Conservation (phyloP, 2,113 vertebrate genomes). For the Leucopsar rothschildi region DNA sequence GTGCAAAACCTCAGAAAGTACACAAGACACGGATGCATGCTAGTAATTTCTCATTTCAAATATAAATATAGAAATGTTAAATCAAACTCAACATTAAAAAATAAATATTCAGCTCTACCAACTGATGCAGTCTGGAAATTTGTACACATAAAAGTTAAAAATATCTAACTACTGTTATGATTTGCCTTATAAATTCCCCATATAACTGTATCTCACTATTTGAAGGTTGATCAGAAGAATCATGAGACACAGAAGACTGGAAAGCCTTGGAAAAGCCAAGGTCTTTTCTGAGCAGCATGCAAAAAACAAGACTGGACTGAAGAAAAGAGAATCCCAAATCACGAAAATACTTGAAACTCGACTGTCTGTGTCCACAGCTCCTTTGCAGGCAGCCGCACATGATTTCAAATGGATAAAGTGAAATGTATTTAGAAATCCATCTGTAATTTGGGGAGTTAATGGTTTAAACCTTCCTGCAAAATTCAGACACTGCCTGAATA, state of each 20-base stretch:
- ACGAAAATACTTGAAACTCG: not conserved
- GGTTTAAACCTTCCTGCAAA: not conserved
- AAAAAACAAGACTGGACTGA: not conserved
- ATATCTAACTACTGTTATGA: not conserved
- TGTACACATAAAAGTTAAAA: not conserved
- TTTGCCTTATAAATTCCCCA: not conserved
- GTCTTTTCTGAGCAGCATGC: not conserved
- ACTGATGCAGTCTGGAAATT: not conserved
- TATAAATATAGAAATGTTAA: not conserved
- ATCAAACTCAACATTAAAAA: not conserved
- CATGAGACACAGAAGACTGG: not conserved
- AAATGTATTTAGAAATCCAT: not conserved
- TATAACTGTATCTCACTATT: not conserved
- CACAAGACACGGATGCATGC: not conserved
- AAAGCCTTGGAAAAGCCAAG: not conserved
- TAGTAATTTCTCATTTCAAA: not conserved
- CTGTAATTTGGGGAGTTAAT: not conserved
- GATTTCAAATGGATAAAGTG: not conserved
- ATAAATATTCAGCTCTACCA: not conserved
- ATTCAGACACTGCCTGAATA: not conserved
- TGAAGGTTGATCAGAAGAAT: not conserved
- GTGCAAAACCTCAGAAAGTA: not conserved
- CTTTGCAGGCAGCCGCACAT: not conserved
- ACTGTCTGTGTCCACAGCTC: not conserved
- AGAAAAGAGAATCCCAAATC: not conserved